phyloP scores from a whole-genome alignment of 2,888 invertebrate species.

The Leptinotarsa peninsularis region DNA sequence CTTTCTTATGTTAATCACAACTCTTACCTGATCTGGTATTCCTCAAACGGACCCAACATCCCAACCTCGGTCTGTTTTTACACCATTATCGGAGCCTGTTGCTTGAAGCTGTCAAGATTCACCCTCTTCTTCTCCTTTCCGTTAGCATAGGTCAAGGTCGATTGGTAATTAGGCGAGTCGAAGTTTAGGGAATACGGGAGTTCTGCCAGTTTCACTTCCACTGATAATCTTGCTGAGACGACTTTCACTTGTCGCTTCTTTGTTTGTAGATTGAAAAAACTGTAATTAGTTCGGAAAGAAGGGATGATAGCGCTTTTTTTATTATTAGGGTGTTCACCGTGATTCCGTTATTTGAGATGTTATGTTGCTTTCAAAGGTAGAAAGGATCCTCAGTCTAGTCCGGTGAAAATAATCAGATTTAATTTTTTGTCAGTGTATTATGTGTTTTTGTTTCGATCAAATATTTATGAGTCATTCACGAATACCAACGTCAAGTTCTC shows the following conservation, averaged over 20 bases:
- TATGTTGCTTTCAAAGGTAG: background rate
- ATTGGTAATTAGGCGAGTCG: constrained; percentile 6
- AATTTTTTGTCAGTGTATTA: no score
- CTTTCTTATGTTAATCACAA: constrained; percentile 3
- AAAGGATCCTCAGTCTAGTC: no score
- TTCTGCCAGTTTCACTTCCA: constrained; percentile 4
- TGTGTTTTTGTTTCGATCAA: no score
- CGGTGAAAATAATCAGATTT: no score
- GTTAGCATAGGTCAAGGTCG: constrained; percentile 4
- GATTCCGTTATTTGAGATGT: background rate
- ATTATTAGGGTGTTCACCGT: background rate
- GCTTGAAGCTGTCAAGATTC: constrained; percentile 7
- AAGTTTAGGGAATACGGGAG: background rate
- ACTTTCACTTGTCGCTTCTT: constrained; percentile 15
- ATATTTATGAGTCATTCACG: no score
- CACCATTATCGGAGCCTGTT: constrained; percentile 15
- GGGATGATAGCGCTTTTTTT: background rate
- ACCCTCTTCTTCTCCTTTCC: background rate
- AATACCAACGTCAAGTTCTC: no score
- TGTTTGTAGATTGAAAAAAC: constrained; percentile 3
- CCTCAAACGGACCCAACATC: background rate
- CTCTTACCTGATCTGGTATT: constrained; percentile 8
- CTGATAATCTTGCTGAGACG: constrained; percentile 8
- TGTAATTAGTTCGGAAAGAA: constrained; percentile 15
- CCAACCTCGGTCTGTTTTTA: background rate